Evolutionary conservation across 2,113 vertebrate genomes (phyloP).

Genomic region (Setophaga kirtlandii): DNA sequence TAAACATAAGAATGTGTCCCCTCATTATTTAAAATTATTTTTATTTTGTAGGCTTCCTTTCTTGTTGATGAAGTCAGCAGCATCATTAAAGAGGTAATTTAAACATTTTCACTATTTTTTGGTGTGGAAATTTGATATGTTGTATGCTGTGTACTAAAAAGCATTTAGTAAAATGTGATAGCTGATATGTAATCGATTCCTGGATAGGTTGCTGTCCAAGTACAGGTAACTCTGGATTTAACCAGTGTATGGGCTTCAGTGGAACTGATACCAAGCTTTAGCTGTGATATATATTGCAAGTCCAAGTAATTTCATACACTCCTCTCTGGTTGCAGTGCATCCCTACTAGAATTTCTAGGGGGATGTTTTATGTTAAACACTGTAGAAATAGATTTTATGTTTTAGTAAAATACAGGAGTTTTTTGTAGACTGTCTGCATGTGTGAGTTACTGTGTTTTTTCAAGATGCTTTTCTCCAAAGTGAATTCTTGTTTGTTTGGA

Average conservation of each 20-base stretch:
- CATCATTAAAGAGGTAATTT: constrained; percentile 91
- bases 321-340: not conserved
- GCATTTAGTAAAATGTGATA: not conserved
- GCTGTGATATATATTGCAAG: not conserved
- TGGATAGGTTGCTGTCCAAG: not conserved
- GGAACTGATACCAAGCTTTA: not conserved
- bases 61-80: constrained; percentile 90
- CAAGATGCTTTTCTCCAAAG: not conserved
- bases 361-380: not conserved
- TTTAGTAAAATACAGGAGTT: not conserved
- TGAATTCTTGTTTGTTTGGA: not conserved
- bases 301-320: not conserved
- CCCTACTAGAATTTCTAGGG: not conserved
- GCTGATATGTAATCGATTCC: not conserved
- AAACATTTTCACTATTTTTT: not conserved
- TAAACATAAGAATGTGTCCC: not conserved
- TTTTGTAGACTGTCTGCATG: not conserved
- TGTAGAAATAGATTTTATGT: not conserved
- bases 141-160: not conserved
- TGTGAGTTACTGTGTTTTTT: not conserved
- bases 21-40: not conserved
- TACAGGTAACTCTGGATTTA: not conserved
- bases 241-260: not conserved
- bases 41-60: constrained; percentile 80
- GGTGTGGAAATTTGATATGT: not conserved